Evolutionary conservation across 2,888 invertebrate species (phyloP).

Genomic region (Cyrtodaria siliqua): DNA sequence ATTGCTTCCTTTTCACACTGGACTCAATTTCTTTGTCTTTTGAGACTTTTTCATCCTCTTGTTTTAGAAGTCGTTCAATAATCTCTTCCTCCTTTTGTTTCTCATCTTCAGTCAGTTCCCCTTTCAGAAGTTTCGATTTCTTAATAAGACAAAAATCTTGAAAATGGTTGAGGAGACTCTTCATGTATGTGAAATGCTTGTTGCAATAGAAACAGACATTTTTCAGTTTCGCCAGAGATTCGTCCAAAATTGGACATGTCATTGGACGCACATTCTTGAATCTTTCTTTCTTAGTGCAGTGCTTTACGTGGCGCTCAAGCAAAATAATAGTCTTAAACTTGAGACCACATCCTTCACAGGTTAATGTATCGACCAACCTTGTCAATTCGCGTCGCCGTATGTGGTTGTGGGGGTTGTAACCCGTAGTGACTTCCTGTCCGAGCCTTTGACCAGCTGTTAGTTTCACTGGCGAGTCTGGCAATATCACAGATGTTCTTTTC

Average conservation of each 20-base stretch:
- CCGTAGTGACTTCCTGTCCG: constrained; percentile 32
- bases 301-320: constrained; percentile 83
- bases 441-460: neutral
- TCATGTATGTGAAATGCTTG: constrained; percentile 83
- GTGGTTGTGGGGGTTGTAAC: constrained; percentile 86
- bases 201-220: constrained; percentile 83
- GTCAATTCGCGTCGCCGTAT: constrained; percentile 80
- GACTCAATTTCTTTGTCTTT: constrained; percentile 48
- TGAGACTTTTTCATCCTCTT: constrained; percentile 61
- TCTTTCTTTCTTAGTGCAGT: constrained; percentile 80
- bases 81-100: constrained; percentile 67
- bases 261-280: constrained; percentile 76
- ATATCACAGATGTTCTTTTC: constrained; percentile 51
- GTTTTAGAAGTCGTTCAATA: constrained; percentile 66
- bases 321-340: constrained; percentile 82
- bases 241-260: constrained; percentile 67
- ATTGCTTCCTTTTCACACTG: constrained; percentile 58
- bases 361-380: constrained; percentile 87
- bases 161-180: constrained; percentile 84
- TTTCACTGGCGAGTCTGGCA: constrained; percentile 59
- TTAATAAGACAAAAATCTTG: constrained; percentile 81
- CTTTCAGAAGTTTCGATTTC: constrained; percentile 68
- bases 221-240: constrained; percentile 62
- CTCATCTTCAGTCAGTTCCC: constrained; percentile 68
- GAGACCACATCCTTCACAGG: constrained; percentile 83